These are phyloP conservation scores for Sphaeramia orbicularis DNA, from an alignment of 2,797 vertebrate species.

Conservation along the genomic window DNA sequence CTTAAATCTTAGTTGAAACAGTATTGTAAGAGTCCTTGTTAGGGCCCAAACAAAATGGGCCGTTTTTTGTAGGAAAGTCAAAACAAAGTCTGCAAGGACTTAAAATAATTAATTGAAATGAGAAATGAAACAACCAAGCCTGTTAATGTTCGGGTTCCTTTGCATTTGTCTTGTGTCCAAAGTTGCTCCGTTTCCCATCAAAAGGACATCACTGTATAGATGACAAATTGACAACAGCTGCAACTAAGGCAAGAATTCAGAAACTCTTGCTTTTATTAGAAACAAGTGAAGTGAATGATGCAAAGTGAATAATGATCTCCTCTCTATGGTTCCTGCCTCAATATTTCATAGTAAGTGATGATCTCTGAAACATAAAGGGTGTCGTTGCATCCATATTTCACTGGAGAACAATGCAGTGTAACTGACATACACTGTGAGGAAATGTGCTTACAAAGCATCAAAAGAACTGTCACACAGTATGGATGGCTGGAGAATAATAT, in stretches of 20 bases:
- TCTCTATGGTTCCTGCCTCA: constrained; percentile 59
- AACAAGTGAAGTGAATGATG: constrained; percentile 76
- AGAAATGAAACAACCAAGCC: constrained; percentile 14
- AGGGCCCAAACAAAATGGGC: not conserved
- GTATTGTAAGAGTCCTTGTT: not conserved
- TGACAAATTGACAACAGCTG: constrained; percentile 79
- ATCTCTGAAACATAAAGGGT: constrained; percentile 76
- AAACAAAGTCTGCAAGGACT: constrained; percentile 30
- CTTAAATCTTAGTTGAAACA: too few species aligned
- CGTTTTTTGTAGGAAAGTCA: not conserved
- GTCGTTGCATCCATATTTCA: constrained; percentile 79
- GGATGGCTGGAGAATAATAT: constrained; percentile 77
- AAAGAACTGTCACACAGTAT: constrained; percentile 78
- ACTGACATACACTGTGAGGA: constrained; percentile 74
- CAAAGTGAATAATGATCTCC: constrained; percentile 74
- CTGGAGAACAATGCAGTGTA: constrained; percentile 75
- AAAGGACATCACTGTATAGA: constrained; percentile 32
- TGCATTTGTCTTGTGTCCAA: constrained; percentile 50
- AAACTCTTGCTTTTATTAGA: constrained; percentile 77
- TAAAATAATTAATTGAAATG: constrained; percentile 35
- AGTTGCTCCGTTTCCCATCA: constrained; percentile 53
- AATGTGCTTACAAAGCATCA: constrained; percentile 84
- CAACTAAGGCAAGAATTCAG: constrained; percentile 61
- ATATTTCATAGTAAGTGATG: constrained; percentile 81
- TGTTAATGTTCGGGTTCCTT: constrained; percentile 25